Evolutionary conservation across 1,140 invertebrate species (phyloP).

Genomic region (Aphaenogaster rudis): DNA sequence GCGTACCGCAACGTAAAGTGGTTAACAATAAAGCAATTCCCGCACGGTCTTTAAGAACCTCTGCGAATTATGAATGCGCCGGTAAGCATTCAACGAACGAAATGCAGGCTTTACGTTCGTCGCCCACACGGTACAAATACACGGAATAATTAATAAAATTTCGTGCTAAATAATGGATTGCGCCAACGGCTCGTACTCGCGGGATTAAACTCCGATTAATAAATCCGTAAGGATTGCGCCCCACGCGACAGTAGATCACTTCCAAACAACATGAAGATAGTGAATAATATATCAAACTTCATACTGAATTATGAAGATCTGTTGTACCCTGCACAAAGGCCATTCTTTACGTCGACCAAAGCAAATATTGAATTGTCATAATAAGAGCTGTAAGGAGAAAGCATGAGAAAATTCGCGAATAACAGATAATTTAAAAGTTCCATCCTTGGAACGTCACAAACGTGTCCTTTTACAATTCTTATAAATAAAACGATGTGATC

Average conservation of each 20-base stretch:
- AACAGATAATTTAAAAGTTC: neutral
- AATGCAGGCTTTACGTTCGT: neutral
- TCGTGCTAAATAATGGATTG: neutral
- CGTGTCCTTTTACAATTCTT: neutral
- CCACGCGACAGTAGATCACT: neutral
- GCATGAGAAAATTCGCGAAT: neutral
- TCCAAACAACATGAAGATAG: neutral
- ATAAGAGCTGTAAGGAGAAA: neutral
- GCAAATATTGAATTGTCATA: neutral
- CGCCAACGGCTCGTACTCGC: neutral
- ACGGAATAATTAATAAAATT: constrained; percentile 47
- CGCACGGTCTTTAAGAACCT: constrained; percentile 57
- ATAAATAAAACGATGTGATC: neutral
- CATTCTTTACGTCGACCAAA: neutral
- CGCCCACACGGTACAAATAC: neutral
- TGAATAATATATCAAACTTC: constrained; percentile 28
- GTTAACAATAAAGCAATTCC: constrained; percentile 61
- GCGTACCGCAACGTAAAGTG: constrained; percentile 57
- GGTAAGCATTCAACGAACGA: constrained; percentile 55
- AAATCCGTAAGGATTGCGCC: neutral
- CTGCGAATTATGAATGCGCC: constrained; percentile 52
- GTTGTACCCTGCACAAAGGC: neutral
- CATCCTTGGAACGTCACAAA: neutral
- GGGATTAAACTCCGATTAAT: neutral
- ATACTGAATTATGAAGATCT: neutral